These are phyloP conservation scores for Papilio helenus DNA, from an alignment of 1,140 invertebrate species.

Conservation along the genomic window DNA sequence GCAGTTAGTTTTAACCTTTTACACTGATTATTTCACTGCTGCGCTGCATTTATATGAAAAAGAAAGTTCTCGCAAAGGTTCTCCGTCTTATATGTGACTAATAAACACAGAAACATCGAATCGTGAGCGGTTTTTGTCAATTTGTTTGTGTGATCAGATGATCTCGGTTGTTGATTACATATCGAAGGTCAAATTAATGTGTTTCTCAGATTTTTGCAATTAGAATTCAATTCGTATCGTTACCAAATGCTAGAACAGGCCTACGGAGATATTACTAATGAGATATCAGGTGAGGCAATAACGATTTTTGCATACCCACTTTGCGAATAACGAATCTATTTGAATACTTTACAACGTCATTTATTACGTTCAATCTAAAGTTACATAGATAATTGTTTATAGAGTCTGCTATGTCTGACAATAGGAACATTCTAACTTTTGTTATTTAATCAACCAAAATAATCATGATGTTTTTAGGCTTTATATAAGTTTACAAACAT, in stretches of 20 bases:
- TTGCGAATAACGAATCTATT: constrained; percentile 25
- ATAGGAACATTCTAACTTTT: not conserved
- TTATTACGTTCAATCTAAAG: not conserved
- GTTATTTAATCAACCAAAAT: not conserved
- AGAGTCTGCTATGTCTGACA: not conserved
- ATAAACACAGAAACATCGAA: not conserved
- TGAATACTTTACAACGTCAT: constrained; percentile 37
- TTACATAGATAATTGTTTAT: constrained; percentile 5
- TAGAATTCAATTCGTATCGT: constrained; percentile 49
- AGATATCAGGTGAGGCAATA: constrained; percentile 56
- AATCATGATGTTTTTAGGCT: not conserved
- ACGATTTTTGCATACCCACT: constrained; percentile 54
- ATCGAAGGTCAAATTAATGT: constrained; percentile 65
- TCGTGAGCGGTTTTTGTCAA: constrained; percentile 46
- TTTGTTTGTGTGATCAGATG: constrained; percentile 75
- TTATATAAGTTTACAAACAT: not conserved
- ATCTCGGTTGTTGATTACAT: constrained; percentile 69
- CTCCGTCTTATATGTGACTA: constrained; percentile 41
- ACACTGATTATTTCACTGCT: constrained; percentile 61
- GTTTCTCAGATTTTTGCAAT: constrained; percentile 60
- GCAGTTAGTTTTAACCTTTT: constrained; percentile 76
- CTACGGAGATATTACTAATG: constrained; percentile 45
- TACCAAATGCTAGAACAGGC: constrained; percentile 41
- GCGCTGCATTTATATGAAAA: constrained; percentile 61
- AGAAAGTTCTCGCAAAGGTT: constrained; percentile 75